Evolutionary conservation across 2,888 invertebrate species (phyloP).

Genomic region (Trissolcus brochymenae): DNA sequence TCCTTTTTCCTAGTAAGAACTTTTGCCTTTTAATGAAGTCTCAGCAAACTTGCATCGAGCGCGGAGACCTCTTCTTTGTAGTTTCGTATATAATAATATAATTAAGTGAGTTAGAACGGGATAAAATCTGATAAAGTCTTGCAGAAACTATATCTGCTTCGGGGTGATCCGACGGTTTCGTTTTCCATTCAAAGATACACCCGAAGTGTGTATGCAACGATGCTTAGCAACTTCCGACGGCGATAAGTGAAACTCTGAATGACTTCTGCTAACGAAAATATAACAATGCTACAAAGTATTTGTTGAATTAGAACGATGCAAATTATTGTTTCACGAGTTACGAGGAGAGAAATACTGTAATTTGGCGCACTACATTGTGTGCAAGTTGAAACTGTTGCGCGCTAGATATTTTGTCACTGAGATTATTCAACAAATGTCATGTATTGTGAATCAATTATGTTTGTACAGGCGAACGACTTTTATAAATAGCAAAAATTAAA

Average conservation of each 20-base stretch:
- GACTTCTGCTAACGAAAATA: constrained; percentile 34
- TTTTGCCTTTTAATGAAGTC: constrained; percentile 47
- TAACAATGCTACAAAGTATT: constrained; percentile 29
- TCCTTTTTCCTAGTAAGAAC: constrained; percentile 24
- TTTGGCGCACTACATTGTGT: no score
- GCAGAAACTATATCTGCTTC: constrained; percentile 35
- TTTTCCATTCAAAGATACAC: constrained; percentile 33
- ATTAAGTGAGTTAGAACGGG: constrained; percentile 48
- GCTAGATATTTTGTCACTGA: no score
- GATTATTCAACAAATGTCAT: no score
- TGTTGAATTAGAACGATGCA: constrained; percentile 27
- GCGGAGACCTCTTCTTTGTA: constrained; percentile 37
- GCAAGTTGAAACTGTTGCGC: no score
- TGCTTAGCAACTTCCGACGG: constrained; percentile 31
- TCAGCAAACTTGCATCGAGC: constrained; percentile 26
- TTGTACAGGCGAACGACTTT: no score
- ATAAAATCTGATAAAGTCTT: constrained; percentile 51
- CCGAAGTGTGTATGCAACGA: constrained; percentile 16
- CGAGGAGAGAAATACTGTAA: background rate
- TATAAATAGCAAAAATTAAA: no score
- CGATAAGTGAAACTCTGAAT: constrained; percentile 48
- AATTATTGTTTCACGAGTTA: constrained; percentile 17
- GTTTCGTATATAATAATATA: constrained; percentile 46
- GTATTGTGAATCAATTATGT: no score
- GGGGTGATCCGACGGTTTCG: constrained; percentile 42